Conservation (phyloP, 2,888 invertebrate species). For the Orthonychiurus folsomi region DNA sequence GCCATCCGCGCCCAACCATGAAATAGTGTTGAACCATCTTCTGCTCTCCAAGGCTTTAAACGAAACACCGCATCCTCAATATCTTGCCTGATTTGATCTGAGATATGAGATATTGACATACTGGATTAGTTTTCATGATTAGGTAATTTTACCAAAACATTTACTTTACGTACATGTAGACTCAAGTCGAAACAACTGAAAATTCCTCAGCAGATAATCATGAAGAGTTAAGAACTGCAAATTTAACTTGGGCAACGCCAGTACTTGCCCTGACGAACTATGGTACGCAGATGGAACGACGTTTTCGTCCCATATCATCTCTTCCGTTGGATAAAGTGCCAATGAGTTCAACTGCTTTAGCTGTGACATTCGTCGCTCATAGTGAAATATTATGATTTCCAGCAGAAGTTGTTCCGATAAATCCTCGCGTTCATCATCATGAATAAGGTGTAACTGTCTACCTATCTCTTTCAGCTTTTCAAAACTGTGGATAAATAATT, state of each 20-base stretch:
- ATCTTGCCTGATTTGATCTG: slow-evolving; percentile 96
- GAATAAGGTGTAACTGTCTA: slow-evolving; percentile 76
- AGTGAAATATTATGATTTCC: slow-evolving; percentile 78
- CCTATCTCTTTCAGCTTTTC: slow-evolving; percentile 76
- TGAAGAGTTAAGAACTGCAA: slow-evolving; percentile 96
- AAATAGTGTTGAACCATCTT: slow-evolving; percentile 76
- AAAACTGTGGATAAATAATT: no score
- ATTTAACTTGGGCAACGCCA: slow-evolving; percentile 94
- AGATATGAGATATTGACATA: slow-evolving; percentile 41
- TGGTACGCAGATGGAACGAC: slow-evolving; percentile 96
- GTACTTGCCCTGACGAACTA: slow-evolving; percentile 78
- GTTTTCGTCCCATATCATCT: slow-evolving; percentile 98
- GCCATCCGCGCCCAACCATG: slow-evolving; percentile 99
- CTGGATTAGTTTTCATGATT: neutral
- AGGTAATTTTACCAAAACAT: neutral
- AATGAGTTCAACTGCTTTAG: slow-evolving; percentile 90
- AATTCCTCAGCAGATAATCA: slow-evolving; percentile 93
- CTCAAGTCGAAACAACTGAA: slow-evolving; percentile 92
- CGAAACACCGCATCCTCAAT: slow-evolving; percentile 94
- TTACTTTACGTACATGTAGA: slow-evolving; percentile 72
- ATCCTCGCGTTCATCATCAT: slow-evolving; percentile 58
- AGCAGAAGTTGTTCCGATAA: slow-evolving; percentile 65
- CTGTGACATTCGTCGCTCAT: slow-evolving; percentile 83
- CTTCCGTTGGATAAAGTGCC: slow-evolving; percentile 97
- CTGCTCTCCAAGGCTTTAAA: slow-evolving; percentile 86